phyloP scores from a whole-genome alignment of 2,797 vertebrate genomes.

The Malacoctenus gilli region DNA sequence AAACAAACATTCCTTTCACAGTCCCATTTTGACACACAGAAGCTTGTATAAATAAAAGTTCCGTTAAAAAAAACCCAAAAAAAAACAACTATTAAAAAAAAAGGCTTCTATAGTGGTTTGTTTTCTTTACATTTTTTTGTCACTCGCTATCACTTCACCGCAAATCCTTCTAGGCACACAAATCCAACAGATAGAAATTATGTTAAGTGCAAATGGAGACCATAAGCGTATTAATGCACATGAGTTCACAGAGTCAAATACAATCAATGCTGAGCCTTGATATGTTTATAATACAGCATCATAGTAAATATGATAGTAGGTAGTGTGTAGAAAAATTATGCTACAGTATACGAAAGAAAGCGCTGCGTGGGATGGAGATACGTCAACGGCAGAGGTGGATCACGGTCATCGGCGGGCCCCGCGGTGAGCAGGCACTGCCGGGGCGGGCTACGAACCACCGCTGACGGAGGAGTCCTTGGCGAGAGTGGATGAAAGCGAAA shows the following conservation, averaged over 20 bases:
- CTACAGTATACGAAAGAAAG: slow-evolving; percentile 61
- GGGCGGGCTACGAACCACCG: slow-evolving; percentile 45
- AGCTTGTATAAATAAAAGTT: slow-evolving; percentile 51
- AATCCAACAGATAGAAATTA: slow-evolving; percentile 36
- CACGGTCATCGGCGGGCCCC: slow-evolving; percentile 18
- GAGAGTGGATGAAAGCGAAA: slow-evolving; percentile 23
- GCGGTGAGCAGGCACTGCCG: slow-evolving; percentile 44
- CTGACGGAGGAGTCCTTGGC: slow-evolving; percentile 46
- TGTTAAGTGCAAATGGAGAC: slow-evolving; percentile 44
- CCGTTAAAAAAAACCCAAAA: slow-evolving; percentile 26
- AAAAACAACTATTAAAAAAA: slow-evolving; percentile 33
- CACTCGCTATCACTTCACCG: slow-evolving; percentile 41
- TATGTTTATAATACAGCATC: slow-evolving; percentile 43
- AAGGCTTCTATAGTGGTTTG: slow-evolving; percentile 21
- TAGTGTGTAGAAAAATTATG: slow-evolving; percentile 60
- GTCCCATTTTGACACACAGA: slow-evolving; percentile 53
- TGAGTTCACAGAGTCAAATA: slow-evolving; percentile 50
- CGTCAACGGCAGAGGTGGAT: slow-evolving; percentile 24
- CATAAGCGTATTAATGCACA: slow-evolving; percentile 45
- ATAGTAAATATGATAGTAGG: slow-evolving; percentile 51
- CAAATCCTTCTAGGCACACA: slow-evolving; percentile 39
- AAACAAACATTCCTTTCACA: slow-evolving; percentile 41
- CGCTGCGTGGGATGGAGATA: slow-evolving; percentile 38
- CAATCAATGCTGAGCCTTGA: slow-evolving; percentile 57
- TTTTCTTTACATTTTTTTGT: slow-evolving; percentile 33